These are phyloP conservation scores for Atopsyche davidsoni DNA, from an alignment of 1,140 invertebrate genomes.

Conservation along the genomic window DNA sequence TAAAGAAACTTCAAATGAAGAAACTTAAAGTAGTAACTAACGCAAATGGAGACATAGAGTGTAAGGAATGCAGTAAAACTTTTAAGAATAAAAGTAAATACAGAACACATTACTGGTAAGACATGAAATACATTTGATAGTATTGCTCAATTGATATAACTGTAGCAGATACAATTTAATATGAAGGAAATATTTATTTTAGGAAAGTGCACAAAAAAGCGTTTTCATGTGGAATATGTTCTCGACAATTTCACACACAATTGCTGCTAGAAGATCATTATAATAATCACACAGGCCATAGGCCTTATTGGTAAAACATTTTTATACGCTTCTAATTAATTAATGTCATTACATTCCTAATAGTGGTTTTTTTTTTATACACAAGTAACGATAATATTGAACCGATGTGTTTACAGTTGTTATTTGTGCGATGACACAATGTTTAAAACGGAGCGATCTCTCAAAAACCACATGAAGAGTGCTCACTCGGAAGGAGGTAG, in stretches of 20 bases:
- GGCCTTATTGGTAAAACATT: conserved; percentile 44
- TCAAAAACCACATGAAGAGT: conserved; percentile 17
- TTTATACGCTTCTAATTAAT: background rate
- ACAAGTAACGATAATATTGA: too few relatives aligned
- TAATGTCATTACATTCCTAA: conserved; percentile 11
- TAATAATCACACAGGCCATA: conserved; percentile 71
- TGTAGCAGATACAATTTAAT: too few relatives aligned
- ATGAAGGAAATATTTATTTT: conserved; percentile 12
- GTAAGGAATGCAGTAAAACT: conserved; percentile 16
- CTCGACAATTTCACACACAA: conserved; percentile 63
- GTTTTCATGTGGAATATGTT: conserved; percentile 64
- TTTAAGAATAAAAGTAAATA: conserved; percentile 16
- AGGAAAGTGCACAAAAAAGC: conserved; percentile 53
- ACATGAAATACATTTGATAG: background rate
- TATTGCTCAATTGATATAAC: background rate
- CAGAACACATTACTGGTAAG: conserved; percentile 14
- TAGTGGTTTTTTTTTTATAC: too few relatives aligned
- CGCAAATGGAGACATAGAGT: conserved; percentile 1
- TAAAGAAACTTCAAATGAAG: conserved; percentile 5
- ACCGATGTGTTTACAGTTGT: conserved; percentile 16
- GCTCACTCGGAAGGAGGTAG: conserved; percentile 9
- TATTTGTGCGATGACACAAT: conserved; percentile 18
- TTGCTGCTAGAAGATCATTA: conserved; percentile 68
- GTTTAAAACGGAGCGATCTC: conserved; percentile 16
- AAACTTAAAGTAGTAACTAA: conserved; percentile 15